Conservation (phyloP, 2,113 vertebrate species). For the Gallinago paraguaiae region DNA sequence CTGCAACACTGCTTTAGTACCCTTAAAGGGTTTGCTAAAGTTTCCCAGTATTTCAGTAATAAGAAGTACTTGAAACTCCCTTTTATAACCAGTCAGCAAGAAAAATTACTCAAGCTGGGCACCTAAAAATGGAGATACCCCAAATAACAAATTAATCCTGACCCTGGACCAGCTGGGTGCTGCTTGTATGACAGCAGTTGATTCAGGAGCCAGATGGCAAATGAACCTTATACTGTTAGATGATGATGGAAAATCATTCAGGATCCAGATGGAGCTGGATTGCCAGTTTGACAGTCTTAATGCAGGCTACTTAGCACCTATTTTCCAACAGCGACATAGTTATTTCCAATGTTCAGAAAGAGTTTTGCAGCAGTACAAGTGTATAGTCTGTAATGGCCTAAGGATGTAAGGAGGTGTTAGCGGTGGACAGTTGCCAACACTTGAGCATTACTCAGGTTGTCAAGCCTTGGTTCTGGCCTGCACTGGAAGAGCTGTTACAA, state of each 20-base stretch:
- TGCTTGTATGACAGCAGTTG: conserved; percentile 51
- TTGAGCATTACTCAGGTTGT: neutral
- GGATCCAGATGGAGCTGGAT: conserved; percentile 63
- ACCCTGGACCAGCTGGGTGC: conserved; percentile 48
- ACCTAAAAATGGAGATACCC: neutral
- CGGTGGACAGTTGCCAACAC: neutral
- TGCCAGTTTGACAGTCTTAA: conserved; percentile 62
- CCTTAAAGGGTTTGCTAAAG: neutral
- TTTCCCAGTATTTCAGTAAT: neutral
- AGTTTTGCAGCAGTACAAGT: neutral
- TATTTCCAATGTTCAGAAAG: neutral
- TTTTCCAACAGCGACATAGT: neutral
- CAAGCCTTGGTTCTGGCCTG: neutral
- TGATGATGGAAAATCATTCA: conserved; percentile 51
- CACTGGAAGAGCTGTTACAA: neutral
- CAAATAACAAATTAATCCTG: conserved; percentile 38
- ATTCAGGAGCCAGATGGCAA: conserved; percentile 63
- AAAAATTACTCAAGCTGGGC: neutral
- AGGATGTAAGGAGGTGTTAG: neutral
- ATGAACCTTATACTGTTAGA: conserved; percentile 63
- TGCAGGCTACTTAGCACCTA: conserved; percentile 28
- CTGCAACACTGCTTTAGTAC: neutral
- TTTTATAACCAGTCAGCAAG: neutral
- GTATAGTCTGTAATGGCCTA: neutral
- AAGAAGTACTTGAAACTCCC: neutral